phyloP scores from a whole-genome alignment of 2,113 vertebrate genomes.

The Muntiacus reevesi region DNA sequence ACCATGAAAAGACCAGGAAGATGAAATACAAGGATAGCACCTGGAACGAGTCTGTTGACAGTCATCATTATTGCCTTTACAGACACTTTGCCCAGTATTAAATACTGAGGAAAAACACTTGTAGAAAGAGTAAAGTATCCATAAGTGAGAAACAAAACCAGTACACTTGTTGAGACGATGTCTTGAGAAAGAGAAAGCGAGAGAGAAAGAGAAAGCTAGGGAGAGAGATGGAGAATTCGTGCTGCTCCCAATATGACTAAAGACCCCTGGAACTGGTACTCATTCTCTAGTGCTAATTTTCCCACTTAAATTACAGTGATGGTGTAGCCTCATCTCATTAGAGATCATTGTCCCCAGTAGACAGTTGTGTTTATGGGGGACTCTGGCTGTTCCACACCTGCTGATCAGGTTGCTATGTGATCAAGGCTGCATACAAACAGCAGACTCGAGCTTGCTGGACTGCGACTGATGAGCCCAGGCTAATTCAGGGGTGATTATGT shows the following conservation, averaged over 20 bases:
- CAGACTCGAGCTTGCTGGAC: constrained; percentile 95
- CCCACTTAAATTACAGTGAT: constrained; percentile 91
- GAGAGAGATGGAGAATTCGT: constrained; percentile 8
- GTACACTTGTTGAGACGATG: constrained; percentile 34
- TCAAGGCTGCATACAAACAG: constrained; percentile 92
- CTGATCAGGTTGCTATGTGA: constrained; percentile 93
- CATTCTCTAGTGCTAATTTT: constrained; percentile 86
- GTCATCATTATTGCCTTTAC: constrained; percentile 69
- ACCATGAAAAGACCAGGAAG: constrained; percentile 49
- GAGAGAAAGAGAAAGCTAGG: accelerated
- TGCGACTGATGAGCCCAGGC: constrained; percentile 98
- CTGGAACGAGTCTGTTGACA: constrained; percentile 54
- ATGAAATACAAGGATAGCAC: constrained; percentile 66
- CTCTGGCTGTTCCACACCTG: constrained; percentile 97
- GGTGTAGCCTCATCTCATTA: constrained; percentile 90
- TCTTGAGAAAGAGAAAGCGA: not conserved
- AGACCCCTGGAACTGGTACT: constrained; percentile 80
- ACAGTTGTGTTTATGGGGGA: constrained; percentile 93
- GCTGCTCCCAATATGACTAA: constrained; percentile 68
- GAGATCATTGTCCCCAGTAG: constrained; percentile 89
- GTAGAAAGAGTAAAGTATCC: constrained; percentile 69
- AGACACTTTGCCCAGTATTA: constrained; percentile 73
- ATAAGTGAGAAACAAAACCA: constrained; percentile 62
- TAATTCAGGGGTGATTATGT: constrained; percentile 99
- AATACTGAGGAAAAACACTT: constrained; percentile 75